Evolutionary conservation across 92 coral and sea anemone species (phyloP).

Genomic region (Bergia sp.): DNA sequence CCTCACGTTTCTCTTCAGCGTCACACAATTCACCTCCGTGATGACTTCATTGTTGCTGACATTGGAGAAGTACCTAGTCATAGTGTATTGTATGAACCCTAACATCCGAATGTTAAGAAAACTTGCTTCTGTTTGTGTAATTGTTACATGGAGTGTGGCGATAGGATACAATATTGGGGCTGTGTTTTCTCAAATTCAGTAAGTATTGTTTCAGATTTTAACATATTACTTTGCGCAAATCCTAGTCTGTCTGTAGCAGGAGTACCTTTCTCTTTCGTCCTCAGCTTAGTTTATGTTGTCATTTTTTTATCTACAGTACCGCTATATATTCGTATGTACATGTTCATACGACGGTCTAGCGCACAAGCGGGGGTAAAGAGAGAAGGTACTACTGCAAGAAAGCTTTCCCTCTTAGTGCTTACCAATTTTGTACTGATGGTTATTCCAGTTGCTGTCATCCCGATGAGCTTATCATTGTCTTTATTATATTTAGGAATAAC

Average conservation of each 20-base stretch:
- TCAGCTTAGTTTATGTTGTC: background rate
- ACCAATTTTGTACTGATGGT: conserved; percentile 30
- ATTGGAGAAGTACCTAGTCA: conserved; percentile 20
- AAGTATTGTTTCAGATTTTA: background rate
- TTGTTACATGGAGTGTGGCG: background rate
- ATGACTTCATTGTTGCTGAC: conserved; percentile 31
- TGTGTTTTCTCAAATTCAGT: background rate
- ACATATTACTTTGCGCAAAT: conserved; percentile 20
- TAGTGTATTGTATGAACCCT: conserved; percentile 41
- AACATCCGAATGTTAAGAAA: conserved; percentile 16
- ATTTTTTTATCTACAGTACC: conserved; percentile 29
- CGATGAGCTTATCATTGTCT: conserved; percentile 14
- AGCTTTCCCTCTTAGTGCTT: conserved; percentile 16
- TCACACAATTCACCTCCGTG: conserved; percentile 27
- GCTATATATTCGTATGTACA: conserved; percentile 13
- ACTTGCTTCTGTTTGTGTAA: background rate
- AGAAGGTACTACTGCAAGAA: conserved; percentile 15
- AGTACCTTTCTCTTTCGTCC: background rate
- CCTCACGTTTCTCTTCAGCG: conserved; percentile 33
- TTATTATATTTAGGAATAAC: background rate
- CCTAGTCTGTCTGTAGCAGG: background rate
- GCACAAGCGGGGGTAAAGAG: conserved; percentile 19
- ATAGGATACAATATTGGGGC: conserved; percentile 7
- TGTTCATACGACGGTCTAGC: conserved; percentile 4
- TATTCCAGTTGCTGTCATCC: conserved; percentile 23